These are phyloP conservation scores for Heteromyza rotundicornis DNA, from an alignment of 2,888 invertebrate species.

Conservation along the genomic window DNA sequence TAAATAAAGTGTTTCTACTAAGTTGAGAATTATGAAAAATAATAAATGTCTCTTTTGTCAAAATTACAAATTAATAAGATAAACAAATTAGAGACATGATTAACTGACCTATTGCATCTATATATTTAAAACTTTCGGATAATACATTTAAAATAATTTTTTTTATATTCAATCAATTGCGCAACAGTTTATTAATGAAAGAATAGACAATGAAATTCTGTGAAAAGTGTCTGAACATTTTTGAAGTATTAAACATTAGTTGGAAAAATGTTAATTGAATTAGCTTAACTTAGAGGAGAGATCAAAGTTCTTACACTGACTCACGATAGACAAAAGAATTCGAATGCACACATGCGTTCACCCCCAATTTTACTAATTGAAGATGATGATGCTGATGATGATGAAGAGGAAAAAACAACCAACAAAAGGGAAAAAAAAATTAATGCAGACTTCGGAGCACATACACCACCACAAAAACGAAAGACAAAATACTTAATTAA, in stretches of 20 bases:
- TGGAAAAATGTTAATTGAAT: neutral
- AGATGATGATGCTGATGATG: neutral
- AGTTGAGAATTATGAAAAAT: no score
- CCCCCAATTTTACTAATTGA: constrained; percentile 2
- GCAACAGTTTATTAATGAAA: no score
- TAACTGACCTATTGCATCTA: no score
- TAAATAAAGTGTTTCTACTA: no score
- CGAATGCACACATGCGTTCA: neutral
- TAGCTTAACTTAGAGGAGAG: neutral
- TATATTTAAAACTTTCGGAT: no score
- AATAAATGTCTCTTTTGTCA: no score
- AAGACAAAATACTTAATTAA: neutral
- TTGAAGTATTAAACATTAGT: neutral
- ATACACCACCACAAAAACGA: neutral
- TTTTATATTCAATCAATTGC: no score
- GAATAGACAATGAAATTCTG: neutral
- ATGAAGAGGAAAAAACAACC: neutral
- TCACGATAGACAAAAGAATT: neutral
- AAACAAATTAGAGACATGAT: no score
- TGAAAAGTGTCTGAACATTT: neutral
- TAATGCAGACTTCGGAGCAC: neutral
- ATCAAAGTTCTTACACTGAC: neutral
- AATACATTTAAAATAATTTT: no score
- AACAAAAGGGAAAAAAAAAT: no score
- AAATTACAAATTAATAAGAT: no score